Base-by-base conservation (phyloP, 92 coral and sea anemone species). In the Phenganax stokvisi region DNA sequence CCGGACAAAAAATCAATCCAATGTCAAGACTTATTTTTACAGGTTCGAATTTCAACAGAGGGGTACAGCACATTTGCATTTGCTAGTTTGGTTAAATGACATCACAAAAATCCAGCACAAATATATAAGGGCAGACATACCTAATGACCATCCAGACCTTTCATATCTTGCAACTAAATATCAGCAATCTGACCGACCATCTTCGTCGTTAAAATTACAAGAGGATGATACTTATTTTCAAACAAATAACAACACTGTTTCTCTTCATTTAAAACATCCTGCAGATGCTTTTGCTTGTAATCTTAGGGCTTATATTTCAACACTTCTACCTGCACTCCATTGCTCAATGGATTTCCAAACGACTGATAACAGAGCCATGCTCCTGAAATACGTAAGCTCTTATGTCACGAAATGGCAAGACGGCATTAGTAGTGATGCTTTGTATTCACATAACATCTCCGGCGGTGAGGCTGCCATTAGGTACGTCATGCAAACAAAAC, bases 321-420 rank as follows among this genome's bases (percentile, higher is more conserved):
- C 47, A 37, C 31, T 10, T 12, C 56, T 7, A 76, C 28, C 47
- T 78, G 25, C 25, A 20, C 25, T 20, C 25, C 25, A 20, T 20
- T 20, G 82, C 51, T 12, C 12, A 59, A 78, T 78, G 82, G 82
- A 78, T 27, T 25, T 59, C 51, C 82, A 78, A 13, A 78, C 57
- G 1, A 59, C 82, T 3, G 71, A 78, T 15, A n/a, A 25, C 9
- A 28, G 8, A 13, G 55, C 72, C 6, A 76, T 76, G 68, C 8
- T 76, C 2, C 17, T 76, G 6, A 54, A 54, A 57, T 78, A 78
- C 8, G 82, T 78, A 7, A 59, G 71, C 0, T 78, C 57, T 7
- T 78, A 78, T 78, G 72, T 78, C 9, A 25, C 74, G 0, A 69
- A 69, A 29, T 25, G 8, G 9, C 74, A 69, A 8, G 74, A 57